Evolutionary conservation across 2,797 vertebrate genomes (phyloP).

Genomic region (Platalea minor): DNA sequence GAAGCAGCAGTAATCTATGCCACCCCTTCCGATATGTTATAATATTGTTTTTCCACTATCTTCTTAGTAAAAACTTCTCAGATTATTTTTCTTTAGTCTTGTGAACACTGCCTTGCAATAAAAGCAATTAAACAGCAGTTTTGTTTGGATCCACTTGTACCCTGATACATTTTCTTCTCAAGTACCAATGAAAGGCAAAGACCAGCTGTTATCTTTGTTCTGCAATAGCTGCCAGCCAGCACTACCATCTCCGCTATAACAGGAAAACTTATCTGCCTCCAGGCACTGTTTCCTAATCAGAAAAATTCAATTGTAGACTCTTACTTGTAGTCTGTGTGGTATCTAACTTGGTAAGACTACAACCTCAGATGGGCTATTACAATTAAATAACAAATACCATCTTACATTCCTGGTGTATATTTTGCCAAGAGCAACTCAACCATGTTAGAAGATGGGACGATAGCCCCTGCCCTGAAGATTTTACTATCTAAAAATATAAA

Average conservation of each 20-base stretch:
- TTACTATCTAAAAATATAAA: neutral
- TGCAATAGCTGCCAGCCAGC: neutral
- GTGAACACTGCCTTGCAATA: neutral
- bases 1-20: neutral
- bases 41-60: neutral
- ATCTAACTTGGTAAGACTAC: neutral
- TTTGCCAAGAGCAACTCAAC: neutral
- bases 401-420: neutral
- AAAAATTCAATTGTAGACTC: neutral
- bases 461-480: neutral
- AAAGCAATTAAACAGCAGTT: neutral
- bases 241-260: neutral
- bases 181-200: neutral
- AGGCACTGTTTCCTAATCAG: neutral
- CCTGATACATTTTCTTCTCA: neutral
- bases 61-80: neutral
- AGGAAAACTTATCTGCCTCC: neutral
- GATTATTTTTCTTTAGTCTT: neutral
- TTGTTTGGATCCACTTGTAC: neutral
- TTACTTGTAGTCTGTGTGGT: neutral
- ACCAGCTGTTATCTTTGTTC: neutral
- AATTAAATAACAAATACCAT: neutral
- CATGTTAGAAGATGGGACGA: neutral
- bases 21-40: neutral
- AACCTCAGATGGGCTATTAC: neutral